phyloP scores from a whole-genome alignment of 92 coral and sea anemone species.

The Heteractis magnifica region DNA sequence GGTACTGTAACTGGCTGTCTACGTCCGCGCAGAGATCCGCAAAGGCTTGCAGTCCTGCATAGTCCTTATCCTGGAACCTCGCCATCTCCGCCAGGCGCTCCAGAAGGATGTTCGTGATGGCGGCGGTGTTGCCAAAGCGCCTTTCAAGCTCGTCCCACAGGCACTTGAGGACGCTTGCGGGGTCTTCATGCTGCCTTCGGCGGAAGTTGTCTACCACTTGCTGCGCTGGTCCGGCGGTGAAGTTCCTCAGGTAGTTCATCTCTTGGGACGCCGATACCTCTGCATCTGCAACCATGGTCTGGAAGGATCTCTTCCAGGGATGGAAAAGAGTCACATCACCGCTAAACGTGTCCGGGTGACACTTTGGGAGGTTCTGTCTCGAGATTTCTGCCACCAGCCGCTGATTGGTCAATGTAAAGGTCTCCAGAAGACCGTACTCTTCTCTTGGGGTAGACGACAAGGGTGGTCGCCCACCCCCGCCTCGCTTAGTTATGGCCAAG shows the following conservation, averaged over 20 bases:
- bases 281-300: constrained; percentile 48
- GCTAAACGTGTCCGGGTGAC: constrained; percentile 48
- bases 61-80: constrained; percentile 37
- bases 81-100: constrained; percentile 36
- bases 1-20: constrained; percentile 37
- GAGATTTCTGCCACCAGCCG: constrained; percentile 33
- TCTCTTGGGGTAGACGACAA: constrained; percentile 28
- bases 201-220: constrained; percentile 55
- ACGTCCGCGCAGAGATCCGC: constrained; percentile 50
- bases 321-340: constrained; percentile 64
- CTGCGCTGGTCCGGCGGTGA: constrained; percentile 36
- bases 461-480: constrained; percentile 27
- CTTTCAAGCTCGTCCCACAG: constrained; percentile 48
- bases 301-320: constrained; percentile 52
- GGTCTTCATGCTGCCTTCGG: constrained; percentile 43
- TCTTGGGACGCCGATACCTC: constrained; percentile 47
- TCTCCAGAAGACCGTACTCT: constrained; percentile 30
- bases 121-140: constrained; percentile 50
- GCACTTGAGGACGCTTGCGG: constrained; percentile 6
- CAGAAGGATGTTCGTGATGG: constrained; percentile 38
- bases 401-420: constrained; percentile 30
- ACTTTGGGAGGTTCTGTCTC: constrained; percentile 50
- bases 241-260: constrained; percentile 26
- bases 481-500: not conserved
- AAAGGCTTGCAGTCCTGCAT: constrained; percentile 19